A percentile compares a stretch with the other conserved stretches of the same genome.
phyloP scores from a whole-genome alignment of 2,113 vertebrate genomes.

The Seriola rivoliana region DNA sequence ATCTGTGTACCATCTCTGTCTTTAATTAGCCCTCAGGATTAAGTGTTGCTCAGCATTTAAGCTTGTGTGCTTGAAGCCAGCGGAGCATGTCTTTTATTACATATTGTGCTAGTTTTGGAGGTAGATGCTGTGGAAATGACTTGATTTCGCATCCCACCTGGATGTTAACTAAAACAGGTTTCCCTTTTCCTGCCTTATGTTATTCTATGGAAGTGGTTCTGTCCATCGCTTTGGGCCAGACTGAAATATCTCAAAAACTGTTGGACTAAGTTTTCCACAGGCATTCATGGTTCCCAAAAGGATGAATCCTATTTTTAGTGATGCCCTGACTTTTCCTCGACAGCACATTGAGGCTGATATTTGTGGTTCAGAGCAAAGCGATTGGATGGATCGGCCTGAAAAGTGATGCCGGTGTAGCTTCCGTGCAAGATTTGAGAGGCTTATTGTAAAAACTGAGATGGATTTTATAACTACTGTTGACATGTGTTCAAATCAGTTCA shows the following conservation, averaged over 20 bases:
- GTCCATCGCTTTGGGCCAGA: neutral
- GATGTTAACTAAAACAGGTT: neutral
- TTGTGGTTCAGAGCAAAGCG: neutral
- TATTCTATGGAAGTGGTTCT: neutral
- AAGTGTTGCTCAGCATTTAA: constrained; percentile 43
- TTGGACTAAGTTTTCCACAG: neutral
- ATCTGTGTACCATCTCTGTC: constrained; percentile 31
- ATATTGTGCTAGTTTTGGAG: constrained; percentile 22
- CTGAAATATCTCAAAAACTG: neutral
- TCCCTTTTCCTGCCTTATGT: neutral
- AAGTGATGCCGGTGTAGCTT: neutral
- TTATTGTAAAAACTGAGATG: neutral
- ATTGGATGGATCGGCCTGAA: neutral
- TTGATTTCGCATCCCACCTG: constrained; percentile 8
- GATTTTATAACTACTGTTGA: constrained; percentile 21
- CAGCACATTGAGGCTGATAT: no score
- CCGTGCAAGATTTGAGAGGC: neutral
- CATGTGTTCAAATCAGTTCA: constrained; percentile 25
- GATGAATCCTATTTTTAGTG: no score
- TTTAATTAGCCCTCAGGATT: constrained; percentile 53
- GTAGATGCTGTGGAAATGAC: constrained; percentile 15
- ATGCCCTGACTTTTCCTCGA: no score
- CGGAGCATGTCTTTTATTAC: constrained; percentile 33
- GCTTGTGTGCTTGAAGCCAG: constrained; percentile 30
- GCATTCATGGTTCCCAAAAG: neutral